phyloP scores from a whole-genome alignment of 1,140 invertebrate species.

The Brachystomella parvula region DNA sequence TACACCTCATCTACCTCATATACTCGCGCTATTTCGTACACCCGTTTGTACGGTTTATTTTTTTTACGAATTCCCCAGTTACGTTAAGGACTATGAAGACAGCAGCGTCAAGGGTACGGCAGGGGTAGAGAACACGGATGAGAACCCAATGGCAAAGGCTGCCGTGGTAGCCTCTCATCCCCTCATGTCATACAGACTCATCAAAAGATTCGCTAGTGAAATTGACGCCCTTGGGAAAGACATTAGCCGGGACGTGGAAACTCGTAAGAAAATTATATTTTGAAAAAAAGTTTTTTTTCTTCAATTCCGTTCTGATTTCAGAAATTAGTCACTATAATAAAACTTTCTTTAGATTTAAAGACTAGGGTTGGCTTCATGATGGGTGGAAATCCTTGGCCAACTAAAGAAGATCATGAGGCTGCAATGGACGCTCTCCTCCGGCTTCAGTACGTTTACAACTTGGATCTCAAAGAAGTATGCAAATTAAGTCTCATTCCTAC shows the following conservation, averaged over 20 bases:
- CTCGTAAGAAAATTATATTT: constrained; percentile 12
- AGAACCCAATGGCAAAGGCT: not conserved
- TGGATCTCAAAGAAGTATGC: constrained; percentile 26
- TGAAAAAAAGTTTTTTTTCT: too few relatives aligned
- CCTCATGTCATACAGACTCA: constrained; percentile 31
- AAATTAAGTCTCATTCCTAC: not conserved
- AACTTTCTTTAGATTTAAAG: constrained; percentile 22
- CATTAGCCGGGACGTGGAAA: constrained; percentile 22
- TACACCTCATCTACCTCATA: too few relatives aligned
- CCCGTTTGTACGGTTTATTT: too few relatives aligned
- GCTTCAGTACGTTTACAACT: constrained; percentile 35
- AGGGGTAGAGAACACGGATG: not conserved
- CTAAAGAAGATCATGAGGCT: constrained; percentile 24
- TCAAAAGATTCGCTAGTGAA: constrained; percentile 32
- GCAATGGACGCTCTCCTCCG: constrained; percentile 30
- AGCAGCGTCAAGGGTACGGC: constrained; percentile 21
- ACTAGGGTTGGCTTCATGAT: constrained; percentile 19
- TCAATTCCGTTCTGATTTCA: not conserved
- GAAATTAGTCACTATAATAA: not conserved
- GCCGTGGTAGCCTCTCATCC: constrained; percentile 23
- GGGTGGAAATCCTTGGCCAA: constrained; percentile 26
- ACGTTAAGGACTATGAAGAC: constrained; percentile 36
- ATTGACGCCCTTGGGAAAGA: constrained; percentile 27
- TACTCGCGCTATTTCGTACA: too few relatives aligned
- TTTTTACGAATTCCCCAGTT: constrained; percentile 16